Evolutionary conservation across 2,888 invertebrate genomes (phyloP), one percentile per base, ranked within the genome.

Genomic region (Chalcosyrphus nemorum): DNA sequence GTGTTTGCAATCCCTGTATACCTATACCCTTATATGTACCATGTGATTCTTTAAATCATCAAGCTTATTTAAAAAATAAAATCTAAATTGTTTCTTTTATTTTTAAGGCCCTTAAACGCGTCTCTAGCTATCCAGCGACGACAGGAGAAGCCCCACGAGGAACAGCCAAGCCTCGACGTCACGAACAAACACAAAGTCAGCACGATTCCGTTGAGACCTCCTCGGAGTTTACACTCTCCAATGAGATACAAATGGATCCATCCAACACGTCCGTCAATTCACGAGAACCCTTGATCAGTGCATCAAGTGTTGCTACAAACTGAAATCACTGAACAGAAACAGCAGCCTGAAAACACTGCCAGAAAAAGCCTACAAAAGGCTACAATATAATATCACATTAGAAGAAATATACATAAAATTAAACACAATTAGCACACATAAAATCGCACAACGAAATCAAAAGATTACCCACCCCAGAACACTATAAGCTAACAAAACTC

Each of bases 91-190:
- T n/a, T n/a, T 7, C 7, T 41, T 78, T 24, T 47, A 52, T 32
- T 17, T 74, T 76, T 61, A 91, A 93, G 92, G 93, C 94, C 50
- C 90, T 95, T 57, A 94, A 95, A 87, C 92, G 95, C n/a, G 95
- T 95, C 4, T 94, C 95, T 86, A 95, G 95, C 89, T 95, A 95
- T 50, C 95, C 95, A n/a, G 90, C 90, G 9, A 89, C 90, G 3
- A 94, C 72, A 92, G 94, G 88, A 88, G 92, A 72, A 35, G 87
- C 87, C 7, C 87, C 87, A 65, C 90, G 88, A 71, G 89, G 88
- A 78, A 91, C 63, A 56, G 87, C 87, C 7, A 90, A 90, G 50
- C 91, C 92, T 1, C 90, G 93, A 17, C 91, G 93, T 9, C 93
- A 94, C 88, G 94, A 94, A 86, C 93, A 93, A 80, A 93, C 93